These are phyloP conservation scores for Trichonephila clavata DNA, from an alignment of 1,140 invertebrate species.

Conservation along the genomic window DNA sequence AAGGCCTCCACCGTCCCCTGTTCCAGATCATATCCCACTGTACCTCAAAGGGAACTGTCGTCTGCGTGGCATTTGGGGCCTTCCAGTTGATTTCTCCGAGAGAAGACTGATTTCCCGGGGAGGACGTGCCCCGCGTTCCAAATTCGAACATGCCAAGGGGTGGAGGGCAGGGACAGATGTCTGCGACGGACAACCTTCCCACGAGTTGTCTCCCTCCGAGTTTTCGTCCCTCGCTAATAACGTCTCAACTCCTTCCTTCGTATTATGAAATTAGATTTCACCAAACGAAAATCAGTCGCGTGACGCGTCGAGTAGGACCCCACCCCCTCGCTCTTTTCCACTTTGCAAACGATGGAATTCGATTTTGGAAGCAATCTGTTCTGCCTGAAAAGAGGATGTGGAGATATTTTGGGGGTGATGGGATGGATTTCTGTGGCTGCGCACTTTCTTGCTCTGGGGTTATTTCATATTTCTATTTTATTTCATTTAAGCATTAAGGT, in stretches of 20 bases:
- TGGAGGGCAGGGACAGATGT: constrained; percentile 21
- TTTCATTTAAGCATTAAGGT: too few relatives aligned
- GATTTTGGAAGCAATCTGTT: constrained; percentile 40
- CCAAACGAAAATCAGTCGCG: constrained; percentile 11
- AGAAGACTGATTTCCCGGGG: constrained; percentile 47
- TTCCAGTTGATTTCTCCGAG: constrained; percentile 29
- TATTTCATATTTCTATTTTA: too few relatives aligned
- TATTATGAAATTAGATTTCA: constrained; percentile 46
- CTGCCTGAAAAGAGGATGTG: background rate
- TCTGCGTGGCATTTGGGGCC: constrained; percentile 40
- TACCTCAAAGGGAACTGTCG: background rate
- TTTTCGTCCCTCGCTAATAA: constrained; percentile 17
- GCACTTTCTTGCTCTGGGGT: too few relatives aligned
- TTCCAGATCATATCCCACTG: background rate
- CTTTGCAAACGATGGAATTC: constrained; percentile 16
- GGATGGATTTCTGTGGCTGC: too few relatives aligned
- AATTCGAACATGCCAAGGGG: constrained; percentile 46
- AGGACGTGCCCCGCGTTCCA: constrained; percentile 28
- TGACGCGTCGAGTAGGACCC: background rate
- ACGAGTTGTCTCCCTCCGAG: constrained; percentile 36
- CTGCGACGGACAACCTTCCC: constrained; percentile 13
- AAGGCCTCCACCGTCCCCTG: too few relatives aligned
- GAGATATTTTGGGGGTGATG: too few relatives aligned
- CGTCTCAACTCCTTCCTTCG: background rate
- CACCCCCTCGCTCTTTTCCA: background rate